Base-by-base conservation (phyloP, 2,113 vertebrate species). In the Arizona elegans region DNA sequence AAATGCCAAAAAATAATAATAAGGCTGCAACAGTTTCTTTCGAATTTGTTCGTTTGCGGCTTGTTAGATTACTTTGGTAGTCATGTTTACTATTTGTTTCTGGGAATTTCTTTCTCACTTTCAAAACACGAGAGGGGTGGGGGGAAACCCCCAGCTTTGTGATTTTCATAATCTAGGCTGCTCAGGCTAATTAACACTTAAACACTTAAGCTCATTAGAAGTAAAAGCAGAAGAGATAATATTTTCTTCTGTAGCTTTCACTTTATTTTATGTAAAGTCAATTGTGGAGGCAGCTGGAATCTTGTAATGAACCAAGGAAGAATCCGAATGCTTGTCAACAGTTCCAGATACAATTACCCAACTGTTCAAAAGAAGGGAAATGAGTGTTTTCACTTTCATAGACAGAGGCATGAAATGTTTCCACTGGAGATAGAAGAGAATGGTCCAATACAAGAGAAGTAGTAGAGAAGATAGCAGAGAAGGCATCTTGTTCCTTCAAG, bases 131-230 rank as follows among this genome's bases (percentile, higher is more conserved):
- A 21, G 75, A 9, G 70, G 33, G 33, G 70, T n/a, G 12, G 33
- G 47, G 23, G 15, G 2, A 54, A 88, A 50, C n/a, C 50, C 81
- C 50, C 33, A 85, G 21, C 26, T 92, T 89, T 85, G 65, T 89
- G 62, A 29, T 85, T 89, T 26, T 85, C 54, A 89, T 89, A 90
- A 89, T 89, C 88, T 90, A 85, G 92, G 65, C 92, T 92, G 62
- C 75, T 92, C 59, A 59, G 88, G 21, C 70, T 92, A 92, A 92
- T 92, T 92, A 92, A 92, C 88, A 92, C 92, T 89, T 81, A 92
- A 92, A 89, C 92, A 81, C 62, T 90, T 90, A 90, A 92, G 54
- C 70, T 92, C 92, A 92, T 85, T 86, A 92, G 53, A 92, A 59
- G 29, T 58, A 59, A 90, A 47, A 92, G 55, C 29, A 52, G 88